Percentiles rank a stretch among this genome's conserved stretches.
These are phyloP conservation scores for Knipowitschia caucasica DNA, from an alignment of 2,797 vertebrate species.

Conservation along the genomic window DNA sequence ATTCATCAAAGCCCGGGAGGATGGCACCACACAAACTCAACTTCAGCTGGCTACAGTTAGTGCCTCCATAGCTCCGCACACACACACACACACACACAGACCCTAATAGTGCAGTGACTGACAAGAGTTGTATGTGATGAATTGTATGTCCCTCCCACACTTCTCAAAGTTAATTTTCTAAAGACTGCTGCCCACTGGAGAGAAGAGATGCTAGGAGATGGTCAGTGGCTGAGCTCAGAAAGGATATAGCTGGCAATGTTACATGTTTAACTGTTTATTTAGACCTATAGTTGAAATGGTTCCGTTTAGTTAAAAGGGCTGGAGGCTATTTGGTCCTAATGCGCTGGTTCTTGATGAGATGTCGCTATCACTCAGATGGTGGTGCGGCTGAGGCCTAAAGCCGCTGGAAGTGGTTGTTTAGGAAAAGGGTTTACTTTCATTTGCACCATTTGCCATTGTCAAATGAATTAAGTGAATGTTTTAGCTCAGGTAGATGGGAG, in stretches of 20 bases:
- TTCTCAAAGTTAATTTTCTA: conserved; percentile 84
- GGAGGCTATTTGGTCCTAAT: conserved; percentile 7
- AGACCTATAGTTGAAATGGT: conserved; percentile 2
- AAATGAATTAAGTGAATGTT: conserved; percentile 21
- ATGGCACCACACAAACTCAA: conserved; percentile 35
- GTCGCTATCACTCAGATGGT: conserved; percentile 38
- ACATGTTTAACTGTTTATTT: background rate
- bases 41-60: conserved; percentile 36
- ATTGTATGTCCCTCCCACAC: conserved; percentile 73
- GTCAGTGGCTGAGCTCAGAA: conserved; percentile 29
- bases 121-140: conserved; percentile 74
- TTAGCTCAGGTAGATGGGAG: background rate
- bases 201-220: conserved; percentile 66
- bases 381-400: conserved; percentile 23
- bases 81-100: background rate
- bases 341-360: conserved; percentile 18
- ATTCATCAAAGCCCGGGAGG: conserved; percentile 61
- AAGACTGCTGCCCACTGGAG: conserved; percentile 83
- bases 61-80: conserved; percentile 23
- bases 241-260: background rate
- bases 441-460: conserved; percentile 16
- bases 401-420: conserved; percentile 20
- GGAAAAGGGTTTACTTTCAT: conserved; percentile 20
- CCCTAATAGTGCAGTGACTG: conserved; percentile 74
- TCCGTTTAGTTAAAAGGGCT: conserved; percentile 6